These are phyloP conservation scores for Drosophila eugracilis DNA, from an alignment of 1,140 invertebrate species.

Conservation along the genomic window DNA sequence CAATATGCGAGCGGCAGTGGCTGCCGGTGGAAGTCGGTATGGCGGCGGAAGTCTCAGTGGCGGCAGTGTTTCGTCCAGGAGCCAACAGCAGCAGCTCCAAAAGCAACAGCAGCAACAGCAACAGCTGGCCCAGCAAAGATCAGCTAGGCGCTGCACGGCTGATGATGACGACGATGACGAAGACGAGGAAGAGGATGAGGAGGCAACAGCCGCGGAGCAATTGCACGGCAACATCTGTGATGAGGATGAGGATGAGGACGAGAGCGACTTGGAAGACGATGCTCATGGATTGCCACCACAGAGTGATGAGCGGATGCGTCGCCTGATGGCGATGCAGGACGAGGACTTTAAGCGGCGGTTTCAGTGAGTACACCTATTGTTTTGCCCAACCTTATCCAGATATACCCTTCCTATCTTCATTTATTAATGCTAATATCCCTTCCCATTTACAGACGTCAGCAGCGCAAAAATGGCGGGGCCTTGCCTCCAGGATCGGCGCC, in stretches of 20 bases:
- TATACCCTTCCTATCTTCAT: no score
- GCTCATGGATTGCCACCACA: conserved; percentile 75
- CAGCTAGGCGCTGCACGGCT: conserved; percentile 55
- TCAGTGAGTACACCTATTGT: conserved; percentile 67
- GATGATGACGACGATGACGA: conserved; percentile 90
- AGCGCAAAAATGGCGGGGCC: conserved; percentile 71
- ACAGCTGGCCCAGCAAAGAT: conserved; percentile 38
- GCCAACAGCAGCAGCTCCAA: conserved; percentile 54
- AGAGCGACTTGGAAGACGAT: conserved; percentile 76
- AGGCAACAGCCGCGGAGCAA: conserved; percentile 66
- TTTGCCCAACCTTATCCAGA: no score
- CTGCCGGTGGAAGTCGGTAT: conserved; percentile 65
- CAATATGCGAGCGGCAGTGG: conserved; percentile 68
- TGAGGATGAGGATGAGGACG: conserved; percentile 75
- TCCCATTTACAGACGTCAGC: conserved; percentile 59
- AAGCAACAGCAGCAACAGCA: conserved; percentile 46
- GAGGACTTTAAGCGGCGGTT: conserved; percentile 84
- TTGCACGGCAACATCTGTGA: conserved; percentile 75
- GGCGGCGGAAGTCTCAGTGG: conserved; percentile 79
- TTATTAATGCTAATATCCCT: background rate
- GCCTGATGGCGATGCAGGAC: conserved; percentile 85
- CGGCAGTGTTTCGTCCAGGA: conserved; percentile 69
- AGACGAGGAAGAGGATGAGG: conserved; percentile 73
- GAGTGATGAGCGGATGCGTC: conserved; percentile 81
- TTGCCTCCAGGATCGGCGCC: conserved; percentile 35